Percentiles rank a stretch among this genome's conserved stretches.
phyloP scores from a whole-genome alignment of 2,888 invertebrate genomes.

The Hydriomena furcata region DNA sequence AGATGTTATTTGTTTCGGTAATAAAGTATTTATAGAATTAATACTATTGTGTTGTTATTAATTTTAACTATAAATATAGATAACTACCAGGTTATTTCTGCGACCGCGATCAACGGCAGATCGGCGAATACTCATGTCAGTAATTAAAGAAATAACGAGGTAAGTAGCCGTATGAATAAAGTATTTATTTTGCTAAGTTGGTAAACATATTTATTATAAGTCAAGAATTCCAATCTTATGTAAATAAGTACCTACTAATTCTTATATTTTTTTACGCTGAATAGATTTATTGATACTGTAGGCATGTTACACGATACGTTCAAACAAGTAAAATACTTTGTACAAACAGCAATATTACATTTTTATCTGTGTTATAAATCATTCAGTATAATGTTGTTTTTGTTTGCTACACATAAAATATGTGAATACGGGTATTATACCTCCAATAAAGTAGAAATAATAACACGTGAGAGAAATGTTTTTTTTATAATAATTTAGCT shows the following conservation, averaged over 20 bases:
- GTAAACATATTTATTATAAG: no score
- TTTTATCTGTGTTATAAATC: slow-evolving; percentile 50
- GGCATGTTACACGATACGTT: background rate
- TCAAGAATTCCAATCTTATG: no score
- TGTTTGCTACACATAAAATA: slow-evolving; percentile 38
- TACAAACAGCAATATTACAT: slow-evolving; percentile 29
- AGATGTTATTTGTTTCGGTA: no score
- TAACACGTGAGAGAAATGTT: slow-evolving; percentile 17
- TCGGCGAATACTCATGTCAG: no score
- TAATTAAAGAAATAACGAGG: no score
- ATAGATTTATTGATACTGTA: slow-evolving; percentile 3
- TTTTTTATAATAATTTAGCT: slow-evolving; percentile 13
- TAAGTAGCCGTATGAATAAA: no score
- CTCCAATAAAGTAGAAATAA: slow-evolving; percentile 21
- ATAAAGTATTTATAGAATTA: no score
- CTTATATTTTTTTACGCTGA: background rate
- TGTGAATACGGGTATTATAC: slow-evolving; percentile 23
- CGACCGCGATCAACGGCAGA: no score
- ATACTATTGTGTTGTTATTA: no score
- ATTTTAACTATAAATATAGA: no score
- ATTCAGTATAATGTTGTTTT: slow-evolving; percentile 44
- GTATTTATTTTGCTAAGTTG: no score
- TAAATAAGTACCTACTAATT: background rate
- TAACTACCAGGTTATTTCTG: no score
- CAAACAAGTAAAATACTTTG: slow-evolving; percentile 38